Evolutionary conservation across 2,797 vertebrate species (phyloP).

Genomic region (Acropternis orthonyx): DNA sequence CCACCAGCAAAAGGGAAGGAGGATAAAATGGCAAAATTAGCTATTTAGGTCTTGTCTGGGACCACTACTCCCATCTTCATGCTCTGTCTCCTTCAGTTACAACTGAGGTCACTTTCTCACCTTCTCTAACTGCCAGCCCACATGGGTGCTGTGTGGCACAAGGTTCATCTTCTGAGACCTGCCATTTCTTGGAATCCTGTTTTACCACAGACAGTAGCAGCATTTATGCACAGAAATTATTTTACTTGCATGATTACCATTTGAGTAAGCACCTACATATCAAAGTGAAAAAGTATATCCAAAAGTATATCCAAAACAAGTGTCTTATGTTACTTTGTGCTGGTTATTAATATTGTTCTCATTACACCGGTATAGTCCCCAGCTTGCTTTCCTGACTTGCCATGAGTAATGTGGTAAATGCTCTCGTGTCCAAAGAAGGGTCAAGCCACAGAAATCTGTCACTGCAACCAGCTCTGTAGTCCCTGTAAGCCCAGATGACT

Average conservation of each 20-base stretch:
- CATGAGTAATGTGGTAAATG: background rate
- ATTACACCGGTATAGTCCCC: background rate
- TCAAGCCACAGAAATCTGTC: background rate
- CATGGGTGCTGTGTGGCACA: accelerated
- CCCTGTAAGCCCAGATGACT: background rate
- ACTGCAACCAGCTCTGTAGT: background rate
- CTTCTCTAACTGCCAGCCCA: background rate
- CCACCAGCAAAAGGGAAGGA: background rate
- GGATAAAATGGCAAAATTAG: background rate
- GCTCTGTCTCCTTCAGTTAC: background rate
- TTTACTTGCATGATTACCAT: background rate
- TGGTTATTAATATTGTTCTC: background rate
- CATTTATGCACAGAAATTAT: background rate
- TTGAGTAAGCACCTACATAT: background rate
- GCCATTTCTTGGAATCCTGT: background rate
- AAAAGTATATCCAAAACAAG: background rate
- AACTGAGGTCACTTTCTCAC: background rate
- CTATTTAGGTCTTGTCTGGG: background rate
- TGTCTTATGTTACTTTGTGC: background rate
- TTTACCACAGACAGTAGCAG: background rate
- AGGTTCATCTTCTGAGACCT: background rate
- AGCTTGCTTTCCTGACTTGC: background rate
- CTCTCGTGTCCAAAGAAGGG: background rate
- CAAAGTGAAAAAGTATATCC: background rate
- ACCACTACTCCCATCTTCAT: background rate